Evolutionary conservation across 2,888 invertebrate species (phyloP).

Genomic region (Rambutsinella grinnellia): DNA sequence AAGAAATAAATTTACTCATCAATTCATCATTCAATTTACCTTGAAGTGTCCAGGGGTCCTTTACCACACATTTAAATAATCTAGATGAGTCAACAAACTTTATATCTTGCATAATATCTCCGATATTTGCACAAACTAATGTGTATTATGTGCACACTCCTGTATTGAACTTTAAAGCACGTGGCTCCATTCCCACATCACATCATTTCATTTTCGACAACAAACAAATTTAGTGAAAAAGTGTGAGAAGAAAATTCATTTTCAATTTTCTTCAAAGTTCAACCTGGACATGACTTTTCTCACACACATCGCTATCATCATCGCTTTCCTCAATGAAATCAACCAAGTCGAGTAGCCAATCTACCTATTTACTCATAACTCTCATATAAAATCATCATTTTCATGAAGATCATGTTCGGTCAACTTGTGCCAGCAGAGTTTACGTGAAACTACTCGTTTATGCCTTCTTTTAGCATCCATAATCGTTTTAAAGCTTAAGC

Average conservation of each 20-base stretch:
- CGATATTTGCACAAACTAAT: too few relatives aligned
- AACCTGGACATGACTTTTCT: constrained; percentile 25
- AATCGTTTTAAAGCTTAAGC: constrained; percentile 42
- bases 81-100: too few relatives aligned
- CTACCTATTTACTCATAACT: too few relatives aligned
- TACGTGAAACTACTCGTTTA: constrained; percentile 10
- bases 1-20: too few relatives aligned
- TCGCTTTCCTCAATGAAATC: neutral
- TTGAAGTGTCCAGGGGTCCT: too few relatives aligned
- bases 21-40: too few relatives aligned
- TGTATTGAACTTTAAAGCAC: too few relatives aligned
- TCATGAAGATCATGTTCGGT: neutral
- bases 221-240: too few relatives aligned
- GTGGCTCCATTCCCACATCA: constrained; percentile 14
- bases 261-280: constrained; percentile 24
- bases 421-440: constrained; percentile 37
- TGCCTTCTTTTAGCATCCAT: neutral
- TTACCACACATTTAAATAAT: too few relatives aligned
- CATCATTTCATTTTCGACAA: constrained; percentile 1
- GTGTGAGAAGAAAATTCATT: constrained; percentile 7
- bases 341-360: neutral
- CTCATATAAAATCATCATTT: neutral
- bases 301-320: neutral
- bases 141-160: too few relatives aligned
- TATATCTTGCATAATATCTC: too few relatives aligned